A percentile compares a stretch with the other conserved stretches of the same genome.
phyloP scores from a whole-genome alignment of 2,888 invertebrate species.

The Orthosia incerta region DNA sequence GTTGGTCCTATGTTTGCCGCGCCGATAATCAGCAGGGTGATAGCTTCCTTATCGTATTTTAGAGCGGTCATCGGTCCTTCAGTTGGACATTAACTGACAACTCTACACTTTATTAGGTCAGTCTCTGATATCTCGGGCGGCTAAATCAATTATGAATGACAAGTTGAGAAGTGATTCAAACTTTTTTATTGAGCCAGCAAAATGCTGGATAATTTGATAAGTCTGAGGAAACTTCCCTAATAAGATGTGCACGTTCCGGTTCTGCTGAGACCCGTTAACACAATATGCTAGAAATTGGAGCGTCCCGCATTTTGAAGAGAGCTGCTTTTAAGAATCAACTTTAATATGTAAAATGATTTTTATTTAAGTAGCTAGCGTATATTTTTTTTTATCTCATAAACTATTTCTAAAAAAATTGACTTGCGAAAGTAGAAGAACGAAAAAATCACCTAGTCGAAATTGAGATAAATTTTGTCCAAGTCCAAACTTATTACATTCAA shows the following conservation, averaged over 20 bases:
- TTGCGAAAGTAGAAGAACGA: not conserved
- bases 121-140: constrained; percentile 23
- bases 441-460: not conserved
- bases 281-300: constrained; percentile 53
- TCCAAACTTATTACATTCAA: not conserved
- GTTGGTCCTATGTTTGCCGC: constrained; percentile 77
- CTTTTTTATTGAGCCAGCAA: constrained; percentile 38
- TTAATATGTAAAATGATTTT: constrained; percentile 40
- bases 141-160: constrained; percentile 46
- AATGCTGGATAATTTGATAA: constrained; percentile 38
- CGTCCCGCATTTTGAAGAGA: constrained; percentile 38
- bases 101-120: constrained; percentile 39
- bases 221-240: constrained; percentile 29
- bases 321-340: constrained; percentile 33
- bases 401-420: not conserved
- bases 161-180: constrained; percentile 6
- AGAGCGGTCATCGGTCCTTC: constrained; percentile 69
- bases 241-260: constrained; percentile 15
- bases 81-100: constrained; percentile 48
- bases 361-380: constrained; percentile 15
- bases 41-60: constrained; percentile 81
- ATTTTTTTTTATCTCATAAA: not conserved
- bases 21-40: constrained; percentile 78
- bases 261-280: constrained; percentile 37
- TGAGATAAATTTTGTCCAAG: too few species aligned